Evolutionary conservation across 2,888 invertebrate species (phyloP), one percentile per base, ranked within the genome.

Genomic region (Chymomyza procnemis): DNA sequence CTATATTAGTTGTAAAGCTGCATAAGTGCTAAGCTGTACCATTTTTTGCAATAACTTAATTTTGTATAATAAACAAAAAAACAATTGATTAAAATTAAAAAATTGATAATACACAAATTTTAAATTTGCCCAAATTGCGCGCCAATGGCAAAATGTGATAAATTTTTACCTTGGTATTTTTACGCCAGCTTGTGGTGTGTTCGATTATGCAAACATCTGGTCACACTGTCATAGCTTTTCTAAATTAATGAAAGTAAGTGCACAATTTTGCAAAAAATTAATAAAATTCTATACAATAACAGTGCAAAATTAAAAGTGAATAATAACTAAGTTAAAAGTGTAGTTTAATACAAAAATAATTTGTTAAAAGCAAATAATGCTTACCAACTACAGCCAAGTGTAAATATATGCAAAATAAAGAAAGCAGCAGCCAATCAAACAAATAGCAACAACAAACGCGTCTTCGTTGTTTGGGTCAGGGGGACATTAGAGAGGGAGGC

Each of bases 401-500:
- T 3, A 41, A 5, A 3, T 41, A 12, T 41, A 41, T 41, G 34
- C 34, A 41, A 41, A 41, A 41, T 41, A 41, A 41, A 41, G 50
- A 50, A 50, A 50, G 50, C 50, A n/a, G 50, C 19, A 50, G 50
- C 50, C 34, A 41, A 41, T 41, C 34, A 50, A 19, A 16, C 50
- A 18, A 18, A 50, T 18, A 50, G 8, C 50, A 50, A 50, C 50
- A 50, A 50, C 50, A 50, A 50, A 50, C 50, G 50, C 50, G 50
- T 50, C 50, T 50, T 48, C 48, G 48, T 18, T 48, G 47, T 4
- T n/a, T n/a, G n/a, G n/a, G 47, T n/a, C 4, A 14, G n/a, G 14
- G 48, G n/a, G 48, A 18, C 6, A 4, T 6, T 12, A 18, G 19
- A 50, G 19, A 4, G 4, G 47, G 4, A 47, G 58, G 79, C 71